Evolutionary conservation across 37 sponge, comb jelly and placozoan genomes (phyloP).

Genomic region (Aphrocallistes beatrix): DNA sequence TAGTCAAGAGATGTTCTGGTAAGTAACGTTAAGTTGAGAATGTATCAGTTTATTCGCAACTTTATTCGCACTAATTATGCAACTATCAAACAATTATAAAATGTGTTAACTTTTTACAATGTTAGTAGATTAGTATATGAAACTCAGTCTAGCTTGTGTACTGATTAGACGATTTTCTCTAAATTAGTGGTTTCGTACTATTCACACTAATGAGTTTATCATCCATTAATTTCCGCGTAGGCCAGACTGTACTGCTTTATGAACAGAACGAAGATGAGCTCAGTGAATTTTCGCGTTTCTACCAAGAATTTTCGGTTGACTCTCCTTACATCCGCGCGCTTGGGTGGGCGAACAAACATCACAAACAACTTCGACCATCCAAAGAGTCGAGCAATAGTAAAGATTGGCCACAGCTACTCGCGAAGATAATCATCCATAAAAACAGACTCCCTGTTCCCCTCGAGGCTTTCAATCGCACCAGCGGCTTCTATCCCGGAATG

Average conservation of each 20-base stretch:
- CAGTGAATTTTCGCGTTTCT: slow-evolving; percentile 7
- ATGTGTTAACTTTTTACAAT: no score
- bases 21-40: not conserved
- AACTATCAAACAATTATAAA: no score
- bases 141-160: no score
- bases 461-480: not conserved
- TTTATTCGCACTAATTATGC: no score
- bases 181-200: not conserved
- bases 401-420: not conserved
- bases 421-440: not conserved
- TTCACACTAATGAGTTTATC: not conserved
- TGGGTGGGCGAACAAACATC: slow-evolving; percentile 3
- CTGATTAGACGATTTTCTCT: no score
- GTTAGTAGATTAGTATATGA: no score
- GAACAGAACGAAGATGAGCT: slow-evolving; percentile 19
- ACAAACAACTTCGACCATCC: not conserved
- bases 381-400: slow-evolving; percentile 9
- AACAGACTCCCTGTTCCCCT: slow-evolving; percentile 10
- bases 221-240: not conserved
- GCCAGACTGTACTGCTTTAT: not conserved
- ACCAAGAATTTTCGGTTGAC: not conserved
- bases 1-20: not conserved
- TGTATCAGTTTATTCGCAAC: no score
- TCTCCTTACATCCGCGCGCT: slow-evolving; percentile 2
- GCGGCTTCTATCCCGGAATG: not conserved